Conservation (phyloP, 2,888 invertebrate species). For the Pyrrhia umbra region DNA sequence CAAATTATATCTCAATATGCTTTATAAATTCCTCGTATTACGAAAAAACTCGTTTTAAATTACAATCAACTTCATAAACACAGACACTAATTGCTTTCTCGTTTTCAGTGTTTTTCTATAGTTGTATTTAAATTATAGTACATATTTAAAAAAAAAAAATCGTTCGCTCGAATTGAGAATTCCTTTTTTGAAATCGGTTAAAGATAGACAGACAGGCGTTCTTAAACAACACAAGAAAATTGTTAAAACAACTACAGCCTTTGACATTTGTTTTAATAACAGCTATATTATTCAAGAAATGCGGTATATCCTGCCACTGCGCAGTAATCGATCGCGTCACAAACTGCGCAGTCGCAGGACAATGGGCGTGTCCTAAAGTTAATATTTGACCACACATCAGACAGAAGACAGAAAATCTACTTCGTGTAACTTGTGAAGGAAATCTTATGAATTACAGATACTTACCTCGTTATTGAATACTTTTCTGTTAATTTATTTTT, state of each 20-base stretch:
- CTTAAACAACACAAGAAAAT: background rate
- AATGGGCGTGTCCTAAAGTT: constrained; percentile 21
- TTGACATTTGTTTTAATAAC: constrained; percentile 11
- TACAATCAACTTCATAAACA: too few relatives aligned
- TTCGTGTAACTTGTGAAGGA: background rate
- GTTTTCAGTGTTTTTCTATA: too few relatives aligned
- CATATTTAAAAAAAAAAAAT: too few relatives aligned
- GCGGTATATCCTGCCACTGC: constrained; percentile 37
- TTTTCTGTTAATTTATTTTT: too few relatives aligned
- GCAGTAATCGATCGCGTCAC: constrained; percentile 36
- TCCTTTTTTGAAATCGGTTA: too few relatives aligned
- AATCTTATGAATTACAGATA: background rate
- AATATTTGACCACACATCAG: constrained; percentile 34
- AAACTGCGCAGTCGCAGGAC: constrained; percentile 42
- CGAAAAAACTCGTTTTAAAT: too few relatives aligned
- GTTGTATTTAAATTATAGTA: too few relatives aligned
- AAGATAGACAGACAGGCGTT: too few relatives aligned
- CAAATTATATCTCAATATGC: background rate
- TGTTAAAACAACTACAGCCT: background rate
- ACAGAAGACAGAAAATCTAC: constrained; percentile 5
- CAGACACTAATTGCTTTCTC: too few relatives aligned
- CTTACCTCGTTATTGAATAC: too few relatives aligned
- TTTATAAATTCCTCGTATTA: too few relatives aligned
- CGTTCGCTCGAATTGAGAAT: too few relatives aligned
- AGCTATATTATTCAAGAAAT: constrained; percentile 31